These are phyloP conservation scores for Pogonognathellus flavescens DNA, from an alignment of 1,140 invertebrate genomes.

Conservation along the genomic window DNA sequence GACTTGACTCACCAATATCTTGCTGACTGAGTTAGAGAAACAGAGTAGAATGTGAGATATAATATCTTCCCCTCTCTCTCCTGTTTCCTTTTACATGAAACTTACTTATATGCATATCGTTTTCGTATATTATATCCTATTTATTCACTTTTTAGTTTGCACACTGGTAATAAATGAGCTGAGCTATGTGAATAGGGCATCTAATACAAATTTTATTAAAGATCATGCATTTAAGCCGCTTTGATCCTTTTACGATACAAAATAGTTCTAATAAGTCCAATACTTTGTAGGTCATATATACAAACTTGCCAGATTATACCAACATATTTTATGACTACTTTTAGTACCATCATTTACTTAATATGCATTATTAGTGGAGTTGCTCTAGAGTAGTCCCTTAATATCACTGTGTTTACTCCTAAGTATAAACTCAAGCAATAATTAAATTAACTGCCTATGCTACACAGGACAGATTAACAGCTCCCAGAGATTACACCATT, in stretches of 20 bases:
- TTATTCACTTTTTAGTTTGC: neutral
- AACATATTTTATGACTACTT: too few relatives aligned
- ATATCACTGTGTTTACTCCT: too few relatives aligned
- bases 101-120: too few relatives aligned
- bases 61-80: too few relatives aligned
- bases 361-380: too few relatives aligned
- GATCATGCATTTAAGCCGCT: slow-evolving; percentile 3
- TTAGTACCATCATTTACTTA: too few relatives aligned
- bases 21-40: neutral
- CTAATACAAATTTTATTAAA: neutral
- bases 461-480: too few relatives aligned
- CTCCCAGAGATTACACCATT: too few relatives aligned
- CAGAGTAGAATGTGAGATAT: neutral
- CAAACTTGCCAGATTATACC: neutral
- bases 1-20: neutral
- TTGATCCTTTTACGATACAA: neutral
- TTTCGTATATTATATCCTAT: neutral
- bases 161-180: neutral
- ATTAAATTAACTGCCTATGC: too few relatives aligned
- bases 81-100: too few relatives aligned
- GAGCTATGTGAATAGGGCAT: neutral
- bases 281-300: neutral
- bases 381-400: too few relatives aligned
- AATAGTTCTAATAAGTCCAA: neutral
- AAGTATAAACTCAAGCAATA: too few relatives aligned